Conservation (phyloP, 2,113 vertebrate species). For the Terrapene triunguis region DNA sequence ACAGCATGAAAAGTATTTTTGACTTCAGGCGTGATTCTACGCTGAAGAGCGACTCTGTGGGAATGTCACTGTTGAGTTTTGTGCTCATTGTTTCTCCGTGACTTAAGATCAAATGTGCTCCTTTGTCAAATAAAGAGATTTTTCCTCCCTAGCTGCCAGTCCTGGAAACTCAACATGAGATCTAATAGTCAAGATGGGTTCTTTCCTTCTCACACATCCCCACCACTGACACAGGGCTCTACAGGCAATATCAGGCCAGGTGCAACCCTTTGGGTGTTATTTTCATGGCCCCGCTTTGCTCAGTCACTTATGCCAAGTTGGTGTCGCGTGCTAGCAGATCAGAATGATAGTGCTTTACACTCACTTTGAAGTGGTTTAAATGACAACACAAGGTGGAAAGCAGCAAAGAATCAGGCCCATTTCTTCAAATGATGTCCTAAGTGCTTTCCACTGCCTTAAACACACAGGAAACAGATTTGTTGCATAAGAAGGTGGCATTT, state of each 20-base stretch:
- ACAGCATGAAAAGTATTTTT: not conserved
- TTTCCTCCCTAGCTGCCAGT: not conserved
- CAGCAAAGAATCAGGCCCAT: not conserved
- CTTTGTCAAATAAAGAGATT: not conserved
- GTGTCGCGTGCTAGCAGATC: not conserved
- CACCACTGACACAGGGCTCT: not conserved
- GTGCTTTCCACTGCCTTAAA: not conserved
- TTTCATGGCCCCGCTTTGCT: not conserved
- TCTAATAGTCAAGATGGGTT: not conserved
- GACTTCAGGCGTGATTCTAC: not conserved
- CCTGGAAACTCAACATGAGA: not conserved
- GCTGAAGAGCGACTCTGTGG: not conserved
- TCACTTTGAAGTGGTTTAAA: not conserved
- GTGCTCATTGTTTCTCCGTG: not conserved
- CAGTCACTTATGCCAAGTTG: not conserved
- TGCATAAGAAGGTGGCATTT: not conserved
- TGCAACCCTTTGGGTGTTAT: not conserved
- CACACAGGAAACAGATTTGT: not conserved
- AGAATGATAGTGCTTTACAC: not conserved
- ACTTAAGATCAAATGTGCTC: not conserved
- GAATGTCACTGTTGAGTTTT: not conserved
- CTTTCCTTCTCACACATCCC: not conserved
- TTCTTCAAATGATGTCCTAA: not conserved
- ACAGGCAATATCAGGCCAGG: not conserved
- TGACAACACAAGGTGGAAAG: not conserved